Base-by-base conservation (phyloP, 1,140 invertebrate genomes). In the Papilio helenus region DNA sequence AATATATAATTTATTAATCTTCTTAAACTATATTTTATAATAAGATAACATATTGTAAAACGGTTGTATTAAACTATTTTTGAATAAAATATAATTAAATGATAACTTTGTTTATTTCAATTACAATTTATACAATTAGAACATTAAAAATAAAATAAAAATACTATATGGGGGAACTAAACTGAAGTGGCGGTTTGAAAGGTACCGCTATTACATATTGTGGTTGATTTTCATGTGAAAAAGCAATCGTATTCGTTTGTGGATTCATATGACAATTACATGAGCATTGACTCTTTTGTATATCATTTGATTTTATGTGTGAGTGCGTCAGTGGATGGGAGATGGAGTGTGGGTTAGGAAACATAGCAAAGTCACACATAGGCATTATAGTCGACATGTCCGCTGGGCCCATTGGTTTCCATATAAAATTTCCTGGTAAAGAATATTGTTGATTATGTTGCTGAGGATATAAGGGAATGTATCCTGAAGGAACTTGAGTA, bases 191-290 rank as follows among this genome's bases (percentile, higher is more conserved):
- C 0, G 51, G 61, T 18, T 81, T 81, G 26, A 79, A 80, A 7
- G 86, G 86, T 20, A 86, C 78, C 16, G 86, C 84, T 42, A 87
- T 80, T 9, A 89, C 79, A 79, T 88, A 89, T 77, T 88, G 85
- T 8, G 84, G 61, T 23, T 80, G 76, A n/a, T 80, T 80, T 5
- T 72, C 73, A 72, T 83, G 79, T 51, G 51, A 29, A 51, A 79
- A 46, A 44, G 58, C 23, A 20, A 73, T 23, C 5, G 29, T 34
- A 12, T 34, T 76, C 49, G 71, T 14, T 55, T 46, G 51, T 26
- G 61, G 44, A 65, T 81, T 82, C 8, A 76, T 26, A 77, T 89
- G 85, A 81, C 87, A 90, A 79, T 89, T 82, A 79, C 90, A 92
- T 18, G 78, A 84, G 80, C 90, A 92, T 51, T 79, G 81, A 58